A percentile compares a stretch with the other conserved stretches of the same genome.
phyloP scores from a whole-genome alignment of 2,797 vertebrate genomes.

The Semotilus atromaculatus region DNA sequence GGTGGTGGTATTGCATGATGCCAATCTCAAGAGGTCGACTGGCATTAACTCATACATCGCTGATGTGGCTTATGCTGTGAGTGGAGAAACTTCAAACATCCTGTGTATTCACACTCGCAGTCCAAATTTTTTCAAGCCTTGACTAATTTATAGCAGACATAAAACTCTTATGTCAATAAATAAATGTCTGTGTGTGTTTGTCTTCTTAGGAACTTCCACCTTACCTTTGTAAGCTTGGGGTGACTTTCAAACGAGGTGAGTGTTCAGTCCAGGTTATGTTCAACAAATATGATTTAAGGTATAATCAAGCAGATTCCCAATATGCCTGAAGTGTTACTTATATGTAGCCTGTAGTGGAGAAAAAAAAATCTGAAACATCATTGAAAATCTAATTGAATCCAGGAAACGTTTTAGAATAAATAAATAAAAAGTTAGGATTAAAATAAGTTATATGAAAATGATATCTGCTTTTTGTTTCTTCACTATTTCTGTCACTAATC shows the following conservation, averaged over 20 bases:
- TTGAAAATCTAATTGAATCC: neutral
- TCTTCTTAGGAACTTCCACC: constrained; percentile 89
- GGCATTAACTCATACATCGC: constrained; percentile 86
- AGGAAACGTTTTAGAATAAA: neutral
- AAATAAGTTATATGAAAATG: neutral
- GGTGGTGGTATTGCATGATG: constrained; percentile 94
- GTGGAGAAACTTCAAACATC: constrained; percentile 64
- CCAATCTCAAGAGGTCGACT: constrained; percentile 87
- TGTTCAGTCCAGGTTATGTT: constrained; percentile 9
- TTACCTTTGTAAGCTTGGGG: constrained; percentile 90
- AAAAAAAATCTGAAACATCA: neutral
- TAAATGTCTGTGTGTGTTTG: constrained; percentile 20
- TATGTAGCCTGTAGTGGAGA: neutral
- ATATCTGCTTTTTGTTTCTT: neutral
- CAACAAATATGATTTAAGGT: neutral
- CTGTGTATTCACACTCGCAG: neutral
- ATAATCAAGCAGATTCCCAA: neutral
- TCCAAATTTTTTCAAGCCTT: neutral
- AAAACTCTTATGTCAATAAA: neutral
- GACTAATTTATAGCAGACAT: constrained; percentile 24
- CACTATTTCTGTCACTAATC: neutral
- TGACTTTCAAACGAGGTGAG: constrained; percentile 94
- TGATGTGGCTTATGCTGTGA: constrained; percentile 87
- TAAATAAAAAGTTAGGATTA: no score
- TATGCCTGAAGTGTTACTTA: neutral